Percentiles rank a stretch among this genome's conserved stretches.
These are phyloP conservation scores for Balanococcus diminutus DNA, from an alignment of 2,888 invertebrate genomes.

Conservation along the genomic window DNA sequence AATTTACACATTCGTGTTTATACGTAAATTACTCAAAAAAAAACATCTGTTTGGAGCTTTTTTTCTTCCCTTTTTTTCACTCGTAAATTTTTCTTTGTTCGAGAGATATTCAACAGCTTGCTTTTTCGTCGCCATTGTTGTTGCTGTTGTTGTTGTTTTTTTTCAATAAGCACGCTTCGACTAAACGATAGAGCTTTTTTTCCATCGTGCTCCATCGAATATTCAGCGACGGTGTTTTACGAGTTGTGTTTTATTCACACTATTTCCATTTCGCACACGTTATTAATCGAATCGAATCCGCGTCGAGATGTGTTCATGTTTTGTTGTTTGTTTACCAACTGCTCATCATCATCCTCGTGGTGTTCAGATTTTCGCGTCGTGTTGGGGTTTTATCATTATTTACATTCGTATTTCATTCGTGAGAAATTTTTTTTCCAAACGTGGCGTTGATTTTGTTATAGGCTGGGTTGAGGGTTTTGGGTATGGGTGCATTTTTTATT, in stretches of 20 bases:
- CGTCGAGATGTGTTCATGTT: background rate
- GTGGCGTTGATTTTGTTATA: background rate
- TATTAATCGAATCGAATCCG: background rate
- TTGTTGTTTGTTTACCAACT: background rate
- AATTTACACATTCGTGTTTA: background rate
- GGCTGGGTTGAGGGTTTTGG: background rate
- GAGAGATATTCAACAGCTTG: slow-evolving; percentile 1
- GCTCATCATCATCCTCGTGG: background rate
- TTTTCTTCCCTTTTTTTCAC: background rate
- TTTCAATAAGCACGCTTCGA: background rate
- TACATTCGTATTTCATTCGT: background rate
- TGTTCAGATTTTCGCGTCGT: background rate
- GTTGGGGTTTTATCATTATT: background rate
- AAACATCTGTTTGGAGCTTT: background rate
- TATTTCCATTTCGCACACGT: background rate
- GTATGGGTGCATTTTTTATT: too few relatives aligned
- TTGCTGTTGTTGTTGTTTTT: too few relatives aligned
- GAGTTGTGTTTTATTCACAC: background rate
- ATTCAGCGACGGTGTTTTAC: background rate
- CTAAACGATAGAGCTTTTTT: background rate
- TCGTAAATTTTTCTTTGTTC: slow-evolving; percentile 10
- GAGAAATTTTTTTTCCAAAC: background rate
- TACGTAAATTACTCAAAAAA: background rate
- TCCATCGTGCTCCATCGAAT: background rate
- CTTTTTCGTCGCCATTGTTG: background rate